A percentile compares a stretch with the other conserved stretches of the same genome.
Evolutionary conservation across 1,140 invertebrate genomes (phyloP).

Genomic region (Grapholita molesta): DNA sequence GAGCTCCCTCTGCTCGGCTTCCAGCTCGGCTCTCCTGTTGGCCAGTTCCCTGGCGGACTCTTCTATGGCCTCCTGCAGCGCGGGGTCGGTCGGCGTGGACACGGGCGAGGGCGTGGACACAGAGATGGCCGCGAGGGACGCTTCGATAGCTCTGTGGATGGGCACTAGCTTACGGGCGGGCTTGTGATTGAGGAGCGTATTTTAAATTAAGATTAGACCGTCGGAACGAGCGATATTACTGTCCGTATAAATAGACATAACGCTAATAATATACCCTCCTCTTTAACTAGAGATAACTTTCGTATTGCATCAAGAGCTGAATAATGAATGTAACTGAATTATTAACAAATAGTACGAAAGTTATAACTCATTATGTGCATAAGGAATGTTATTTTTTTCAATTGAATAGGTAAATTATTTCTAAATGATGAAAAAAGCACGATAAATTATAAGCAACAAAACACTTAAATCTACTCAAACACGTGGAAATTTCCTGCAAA

Average conservation of each 20-base stretch:
- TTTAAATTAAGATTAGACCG: no score
- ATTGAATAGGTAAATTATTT: neutral
- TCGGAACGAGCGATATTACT: no score
- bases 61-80: slow-evolving; percentile 45
- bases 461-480: neutral
- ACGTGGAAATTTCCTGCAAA: slow-evolving; percentile 31
- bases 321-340: neutral
- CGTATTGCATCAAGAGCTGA: neutral
- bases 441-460: slow-evolving; percentile 2
- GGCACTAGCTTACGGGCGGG: slow-evolving; percentile 26
- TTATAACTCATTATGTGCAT: neutral
- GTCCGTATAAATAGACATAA: neutral
- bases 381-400: neutral
- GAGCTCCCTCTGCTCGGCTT: slow-evolving; percentile 46
- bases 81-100: neutral
- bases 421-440: neutral
- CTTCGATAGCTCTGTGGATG: slow-evolving; percentile 56
- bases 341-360: neutral
- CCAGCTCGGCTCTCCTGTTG: slow-evolving; percentile 32
- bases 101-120: slow-evolving; percentile 1
- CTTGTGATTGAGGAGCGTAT: neutral
- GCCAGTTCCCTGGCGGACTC: slow-evolving; percentile 52
- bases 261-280: neutral
- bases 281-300: neutral
- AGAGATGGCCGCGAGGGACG: slow-evolving; percentile 36